These are phyloP conservation scores for Chrysaora quinquecirrha DNA, from an alignment of 30 jellyfish, hydroid and myxozoan species.

Conservation along the genomic window DNA sequence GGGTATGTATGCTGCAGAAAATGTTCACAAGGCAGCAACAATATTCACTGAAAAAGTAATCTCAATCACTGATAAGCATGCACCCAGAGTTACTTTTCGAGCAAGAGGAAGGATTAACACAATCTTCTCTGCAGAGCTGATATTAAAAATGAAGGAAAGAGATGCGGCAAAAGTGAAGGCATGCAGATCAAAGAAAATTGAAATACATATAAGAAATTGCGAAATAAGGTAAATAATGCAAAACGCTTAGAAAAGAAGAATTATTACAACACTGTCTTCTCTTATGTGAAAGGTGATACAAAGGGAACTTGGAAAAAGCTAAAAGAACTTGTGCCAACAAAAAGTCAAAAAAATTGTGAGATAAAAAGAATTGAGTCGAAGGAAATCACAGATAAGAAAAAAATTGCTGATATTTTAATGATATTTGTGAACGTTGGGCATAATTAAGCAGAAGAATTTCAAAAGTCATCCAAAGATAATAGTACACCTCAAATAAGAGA, in stretches of 20 bases:
- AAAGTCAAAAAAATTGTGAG: constrained; percentile 12
- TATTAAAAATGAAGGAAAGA: constrained; percentile 16
- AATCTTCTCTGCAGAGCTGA: constrained; percentile 37
- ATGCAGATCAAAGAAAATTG: constrained; percentile 23
- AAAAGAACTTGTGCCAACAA: constrained; percentile 38
- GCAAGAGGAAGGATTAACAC: constrained; percentile 42
- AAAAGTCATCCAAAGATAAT: too few relatives aligned
- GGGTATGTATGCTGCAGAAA: constrained; percentile 6
- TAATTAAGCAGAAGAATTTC: constrained; percentile 17
- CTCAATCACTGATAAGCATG: constrained; percentile 42
- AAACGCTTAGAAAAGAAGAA: constrained; percentile 14
- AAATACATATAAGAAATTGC: constrained; percentile 18
- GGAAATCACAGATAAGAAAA: neutral
- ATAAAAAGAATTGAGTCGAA: constrained; percentile 11
- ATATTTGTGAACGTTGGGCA: constrained; percentile 18
- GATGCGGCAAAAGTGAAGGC: constrained; percentile 23
- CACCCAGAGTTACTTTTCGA: constrained; percentile 31
- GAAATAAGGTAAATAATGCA: constrained; percentile 28
- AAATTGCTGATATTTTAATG: constrained; percentile 43
- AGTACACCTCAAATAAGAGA: too few relatives aligned
- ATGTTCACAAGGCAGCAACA: constrained; percentile 47
- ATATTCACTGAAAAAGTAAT: constrained; percentile 30
- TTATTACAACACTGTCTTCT: constrained; percentile 3
- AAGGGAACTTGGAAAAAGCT: constrained; percentile 34
- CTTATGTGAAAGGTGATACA: constrained; percentile 10